Evolutionary conservation across 35 echinoderm and acorn worm genomes (phyloP), one percentile per base, ranked within the genome.

Genomic region (Heliocidaris tuberculata): DNA sequence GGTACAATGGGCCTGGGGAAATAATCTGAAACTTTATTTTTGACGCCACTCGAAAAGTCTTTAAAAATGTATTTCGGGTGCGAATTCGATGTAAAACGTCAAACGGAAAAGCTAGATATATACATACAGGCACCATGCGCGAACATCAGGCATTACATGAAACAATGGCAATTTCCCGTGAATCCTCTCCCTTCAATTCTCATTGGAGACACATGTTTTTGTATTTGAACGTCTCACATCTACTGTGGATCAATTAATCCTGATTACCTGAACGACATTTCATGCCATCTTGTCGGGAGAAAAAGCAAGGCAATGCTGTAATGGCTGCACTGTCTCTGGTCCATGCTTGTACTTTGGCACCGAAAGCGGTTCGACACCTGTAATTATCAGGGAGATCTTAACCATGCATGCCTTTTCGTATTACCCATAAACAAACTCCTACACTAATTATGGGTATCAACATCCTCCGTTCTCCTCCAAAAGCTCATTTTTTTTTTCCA

Each of bases 361-460:
- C 21, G 27, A 78, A 78, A 78, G 21, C 65, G 65, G 21, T 78
- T 78, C 27, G 65, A 78, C 65, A 78, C 65, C 65, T 78, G 65
- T 78, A n/a, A 78, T 78, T 78, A 78, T n/a, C 21, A 78, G 65
- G 65, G 24, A 78, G 65, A 78, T 78, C 65, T 78, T 78, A 78
- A 78, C 65, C 65, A 78, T 78, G 65, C 65, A 19, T 78, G 65
- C 65, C 21, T 78, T 78, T 78, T 78, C 65, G 65, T 24, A 78
- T 78, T 78, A 5, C 65, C 65, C 65, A 78, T 78, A 78, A 78
- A 78, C 65, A 78, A 78, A 78, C 65, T 78, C 65, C 65, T 78
- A 7, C 19, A 78, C 65, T 78, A 78, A 78, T 78, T 78, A 78
- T 24, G 7, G 65, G 65, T 78, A 78, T 78, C 65, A 78, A 21